phyloP scores from a whole-genome alignment of 2,797 vertebrate species.

The Oryzias sinensis region DNA sequence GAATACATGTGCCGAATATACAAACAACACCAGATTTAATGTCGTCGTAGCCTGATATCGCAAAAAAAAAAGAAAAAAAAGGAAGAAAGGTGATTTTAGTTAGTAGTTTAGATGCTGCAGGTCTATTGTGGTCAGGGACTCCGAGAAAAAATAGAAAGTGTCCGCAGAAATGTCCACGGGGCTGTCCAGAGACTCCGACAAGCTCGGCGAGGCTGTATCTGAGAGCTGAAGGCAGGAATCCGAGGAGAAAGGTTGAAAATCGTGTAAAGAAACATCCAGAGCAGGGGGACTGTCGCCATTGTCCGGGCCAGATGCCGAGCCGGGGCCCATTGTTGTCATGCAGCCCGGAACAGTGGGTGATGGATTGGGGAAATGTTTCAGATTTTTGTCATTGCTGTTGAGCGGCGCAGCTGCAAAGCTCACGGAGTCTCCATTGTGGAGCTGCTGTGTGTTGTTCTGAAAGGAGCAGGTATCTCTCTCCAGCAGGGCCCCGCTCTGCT shows the following conservation, averaged over 20 bases:
- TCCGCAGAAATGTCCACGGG: slow-evolving; percentile 95
- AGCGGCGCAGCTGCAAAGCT: slow-evolving; percentile 89
- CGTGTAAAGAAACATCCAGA: slow-evolving; percentile 96
- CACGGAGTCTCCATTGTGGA: slow-evolving; percentile 91
- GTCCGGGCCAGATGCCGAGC: slow-evolving; percentile 95
- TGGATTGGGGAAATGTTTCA: slow-evolving; percentile 98
- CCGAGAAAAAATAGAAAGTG: slow-evolving; percentile 99
- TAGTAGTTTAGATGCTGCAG: slow-evolving; percentile 98
- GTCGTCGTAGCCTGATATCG: slow-evolving; percentile 64
- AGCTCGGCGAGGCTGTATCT: slow-evolving; percentile 91
- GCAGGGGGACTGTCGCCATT: slow-evolving; percentile 93
- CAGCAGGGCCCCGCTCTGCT: slow-evolving; percentile 91
- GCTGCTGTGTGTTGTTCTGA: slow-evolving; percentile 91
- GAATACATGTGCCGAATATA: slow-evolving; percentile 80
- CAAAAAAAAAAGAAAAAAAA: slow-evolving; percentile 5
- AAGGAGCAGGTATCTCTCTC: slow-evolving; percentile 94
- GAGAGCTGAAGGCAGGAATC: slow-evolving; percentile 98
- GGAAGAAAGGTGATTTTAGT: slow-evolving; percentile 59
- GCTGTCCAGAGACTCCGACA: slow-evolving; percentile 94
- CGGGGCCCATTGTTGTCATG: slow-evolving; percentile 95
- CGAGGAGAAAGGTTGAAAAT: slow-evolving; percentile 95
- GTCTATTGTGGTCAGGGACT: slow-evolving; percentile 97
- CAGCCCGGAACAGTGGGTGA: slow-evolving; percentile 98
- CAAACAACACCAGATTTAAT: slow-evolving; percentile 64
- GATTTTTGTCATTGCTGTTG: slow-evolving; percentile 99